Conservation (phyloP, 2,888 invertebrate genomes). For the Tenthredo notha region DNA sequence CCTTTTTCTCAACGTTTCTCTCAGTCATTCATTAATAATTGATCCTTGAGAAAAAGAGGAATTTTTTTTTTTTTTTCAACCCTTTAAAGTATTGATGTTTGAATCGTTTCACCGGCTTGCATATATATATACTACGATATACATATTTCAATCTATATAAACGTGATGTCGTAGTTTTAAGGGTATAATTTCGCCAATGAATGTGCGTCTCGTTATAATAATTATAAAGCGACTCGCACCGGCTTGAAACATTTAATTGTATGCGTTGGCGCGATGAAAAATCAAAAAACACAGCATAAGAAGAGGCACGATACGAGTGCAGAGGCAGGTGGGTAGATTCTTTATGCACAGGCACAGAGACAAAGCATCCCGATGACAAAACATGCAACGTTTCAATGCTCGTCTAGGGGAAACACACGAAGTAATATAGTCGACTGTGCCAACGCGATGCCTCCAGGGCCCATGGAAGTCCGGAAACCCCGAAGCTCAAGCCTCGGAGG, state of each 20-base stretch:
- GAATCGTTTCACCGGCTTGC: neutral
- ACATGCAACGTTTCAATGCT: slow-evolving; percentile 71
- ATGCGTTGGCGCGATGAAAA: slow-evolving; percentile 38
- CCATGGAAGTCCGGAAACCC: slow-evolving; percentile 36
- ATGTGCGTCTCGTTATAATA: slow-evolving; percentile 29
- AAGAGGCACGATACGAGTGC: slow-evolving; percentile 30
- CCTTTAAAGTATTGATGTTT: neutral
- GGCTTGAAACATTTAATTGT: slow-evolving; percentile 21
- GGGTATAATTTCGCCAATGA: slow-evolving; percentile 11
- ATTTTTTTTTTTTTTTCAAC: neutral
- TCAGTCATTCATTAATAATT: slow-evolving; percentile 29
- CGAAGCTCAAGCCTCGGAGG: slow-evolving; percentile 57
- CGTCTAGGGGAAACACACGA: slow-evolving; percentile 59
- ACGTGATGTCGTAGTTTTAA: neutral
- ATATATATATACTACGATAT: neutral
- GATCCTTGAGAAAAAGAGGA: neutral
- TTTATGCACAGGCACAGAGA: slow-evolving; percentile 70
- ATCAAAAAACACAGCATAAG: slow-evolving; percentile 12
- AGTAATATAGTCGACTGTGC: slow-evolving; percentile 63
- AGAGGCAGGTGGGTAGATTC: slow-evolving; percentile 56
- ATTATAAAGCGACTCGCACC: neutral
- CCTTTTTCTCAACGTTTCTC: neutral
- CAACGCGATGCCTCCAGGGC: slow-evolving; percentile 58
- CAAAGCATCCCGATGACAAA: slow-evolving; percentile 75
- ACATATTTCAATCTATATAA: neutral